Evolutionary conservation across 1,140 invertebrate species (phyloP), one percentile per base, ranked within the genome.

Genomic region (Drosophila seguyi): DNA sequence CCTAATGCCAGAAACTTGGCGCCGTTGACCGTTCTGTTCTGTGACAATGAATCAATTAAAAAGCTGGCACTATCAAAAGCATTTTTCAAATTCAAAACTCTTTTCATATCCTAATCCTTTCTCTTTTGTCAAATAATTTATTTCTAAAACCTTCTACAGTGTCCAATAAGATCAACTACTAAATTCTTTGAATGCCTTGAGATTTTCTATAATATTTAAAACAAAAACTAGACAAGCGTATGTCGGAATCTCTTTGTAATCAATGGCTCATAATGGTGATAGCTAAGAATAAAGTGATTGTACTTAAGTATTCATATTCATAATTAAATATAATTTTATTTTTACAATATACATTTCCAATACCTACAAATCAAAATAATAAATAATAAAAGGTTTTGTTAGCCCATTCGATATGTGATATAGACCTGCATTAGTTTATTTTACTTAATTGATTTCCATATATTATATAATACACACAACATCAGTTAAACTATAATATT

Each of bases 81-180:
- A 53, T 31, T 59, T 20, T 59, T 31, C 14, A 6, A 52, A 31
- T 52, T 34, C 10, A 22, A 31, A 50, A 31, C 29, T 50, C 18
- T 20, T n/a, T n/a, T 58, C 25, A 20, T 20, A 59, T 31, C 4
- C 18, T 31, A 48, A 50, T 53, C 50, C 50, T 53, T 53, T 53
- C 22, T 16, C 31, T 36, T 53, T 36, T 7, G 31, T 52, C 31
- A 53, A 53, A 22, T 36, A 53, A 53, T 53, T 53, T 36, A 53
- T 53, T 36, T 36, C 1, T 31, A 6, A 3, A 22, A 3, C 18
- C 7, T 36, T 22, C 18, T 36, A 22, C 3, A 10, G 3, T 22
- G 50, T 36, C 50, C 20, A 53, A 53, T 53, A 59, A 53, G 47
- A 59, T 59, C 27, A 50, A 48, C 31, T 34, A 31, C 20, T 31